These are phyloP conservation scores for Idaea biselata DNA, from an alignment of 2,888 invertebrate species.

Conservation along the genomic window DNA sequence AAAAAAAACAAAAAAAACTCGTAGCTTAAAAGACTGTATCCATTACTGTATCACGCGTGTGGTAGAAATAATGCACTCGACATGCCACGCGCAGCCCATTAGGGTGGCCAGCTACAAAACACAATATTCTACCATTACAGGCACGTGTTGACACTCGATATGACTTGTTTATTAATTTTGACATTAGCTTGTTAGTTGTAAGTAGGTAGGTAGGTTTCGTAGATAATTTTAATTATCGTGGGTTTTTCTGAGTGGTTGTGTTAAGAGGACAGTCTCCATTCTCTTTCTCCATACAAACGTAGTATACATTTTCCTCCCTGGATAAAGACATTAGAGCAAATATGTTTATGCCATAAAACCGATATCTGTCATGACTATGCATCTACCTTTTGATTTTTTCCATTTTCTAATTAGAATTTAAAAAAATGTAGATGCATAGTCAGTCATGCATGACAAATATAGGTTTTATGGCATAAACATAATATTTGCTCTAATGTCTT, in stretches of 20 bases:
- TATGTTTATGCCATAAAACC: too few relatives aligned
- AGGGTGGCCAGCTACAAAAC: slow-evolving; percentile 48
- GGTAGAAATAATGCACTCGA: slow-evolving; percentile 37
- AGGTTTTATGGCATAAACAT: too few relatives aligned
- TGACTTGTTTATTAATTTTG: slow-evolving; percentile 66
- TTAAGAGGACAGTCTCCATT: too few relatives aligned
- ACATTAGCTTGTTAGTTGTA: slow-evolving; percentile 60
- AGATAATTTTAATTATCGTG: slow-evolving; percentile 39
- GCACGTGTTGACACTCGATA: slow-evolving; percentile 71
- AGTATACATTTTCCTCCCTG: too few relatives aligned
- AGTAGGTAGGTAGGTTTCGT: slow-evolving; percentile 14
- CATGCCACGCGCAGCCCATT: slow-evolving; percentile 67
- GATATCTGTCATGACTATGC: too few relatives aligned
- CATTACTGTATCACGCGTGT: neutral
- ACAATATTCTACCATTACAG: slow-evolving; percentile 38
- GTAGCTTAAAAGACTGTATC: neutral
- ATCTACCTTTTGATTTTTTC: too few relatives aligned
- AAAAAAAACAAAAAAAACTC: neutral
- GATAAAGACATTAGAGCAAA: too few relatives aligned
- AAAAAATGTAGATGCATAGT: too few relatives aligned
- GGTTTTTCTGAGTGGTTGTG: slow-evolving; percentile 13
- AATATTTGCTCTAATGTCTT: too few relatives aligned
- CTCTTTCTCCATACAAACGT: too few relatives aligned
- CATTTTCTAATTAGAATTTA: too few relatives aligned
- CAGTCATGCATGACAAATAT: too few relatives aligned